phyloP scores from a whole-genome alignment of 2,888 invertebrate species.

The Perizoma affinitatum region DNA sequence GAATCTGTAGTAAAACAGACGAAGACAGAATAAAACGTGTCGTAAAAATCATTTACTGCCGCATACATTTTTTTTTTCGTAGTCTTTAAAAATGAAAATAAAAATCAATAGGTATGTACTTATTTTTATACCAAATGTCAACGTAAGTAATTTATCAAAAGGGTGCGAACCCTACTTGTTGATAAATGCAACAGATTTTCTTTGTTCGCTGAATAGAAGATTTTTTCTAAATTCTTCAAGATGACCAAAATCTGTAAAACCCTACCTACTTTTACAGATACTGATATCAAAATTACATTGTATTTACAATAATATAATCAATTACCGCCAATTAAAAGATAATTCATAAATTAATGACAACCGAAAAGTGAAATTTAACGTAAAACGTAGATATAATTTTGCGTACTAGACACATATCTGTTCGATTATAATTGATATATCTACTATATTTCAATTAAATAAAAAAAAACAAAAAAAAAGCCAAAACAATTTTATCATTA shows the following conservation, averaged over 20 bases:
- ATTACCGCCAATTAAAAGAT: background rate
- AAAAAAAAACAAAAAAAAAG: background rate
- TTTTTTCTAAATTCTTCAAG: background rate
- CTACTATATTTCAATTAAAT: no score
- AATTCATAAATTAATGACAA: background rate
- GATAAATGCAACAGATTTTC: conserved; percentile 39
- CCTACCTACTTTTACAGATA: background rate
- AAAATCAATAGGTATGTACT: no score
- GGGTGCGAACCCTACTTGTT: conserved; percentile 30
- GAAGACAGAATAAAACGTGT: no score
- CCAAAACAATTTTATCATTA: conserved; percentile 1
- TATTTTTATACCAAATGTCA: no score
- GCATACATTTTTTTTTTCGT: no score
- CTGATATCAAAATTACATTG: background rate
- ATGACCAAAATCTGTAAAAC: no score
- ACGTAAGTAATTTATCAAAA: no score
- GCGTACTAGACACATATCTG: no score
- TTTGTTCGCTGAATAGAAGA: conserved; percentile 23
- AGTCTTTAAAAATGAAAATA: no score
- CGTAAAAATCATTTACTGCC: no score
- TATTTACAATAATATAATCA: background rate
- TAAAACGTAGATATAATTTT: background rate
- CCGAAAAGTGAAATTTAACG: background rate
- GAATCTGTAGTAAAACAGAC: no score
- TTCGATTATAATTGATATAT: no score